Conservation (phyloP, 2,797 vertebrate genomes). For the Odontamblyopus lacepedii region DNA sequence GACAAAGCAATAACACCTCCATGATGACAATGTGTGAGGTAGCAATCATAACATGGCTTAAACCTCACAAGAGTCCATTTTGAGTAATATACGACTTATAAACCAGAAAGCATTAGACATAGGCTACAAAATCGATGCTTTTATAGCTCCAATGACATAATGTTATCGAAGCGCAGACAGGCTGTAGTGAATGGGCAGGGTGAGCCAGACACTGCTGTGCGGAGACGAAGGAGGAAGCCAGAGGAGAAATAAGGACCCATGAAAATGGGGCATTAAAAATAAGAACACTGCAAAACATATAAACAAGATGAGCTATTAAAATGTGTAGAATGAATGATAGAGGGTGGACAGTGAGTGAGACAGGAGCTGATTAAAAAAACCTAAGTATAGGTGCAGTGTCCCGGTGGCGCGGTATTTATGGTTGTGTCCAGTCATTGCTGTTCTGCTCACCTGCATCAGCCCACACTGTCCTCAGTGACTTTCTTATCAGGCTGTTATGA, state of each 20-base stretch:
- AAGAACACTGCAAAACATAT: neutral
- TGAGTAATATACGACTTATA: too few relatives aligned
- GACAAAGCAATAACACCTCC: too few relatives aligned
- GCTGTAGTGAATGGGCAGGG: neutral
- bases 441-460: conserved; percentile 26
- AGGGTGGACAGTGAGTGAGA: neutral
- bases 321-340: neutral
- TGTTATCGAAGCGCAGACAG: conserved; percentile 24
- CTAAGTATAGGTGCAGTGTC: conserved; percentile 14
- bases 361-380: conserved; percentile 15
- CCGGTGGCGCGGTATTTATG: conserved; percentile 45
- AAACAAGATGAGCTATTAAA: neutral
- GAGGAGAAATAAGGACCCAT: conserved; percentile 3
- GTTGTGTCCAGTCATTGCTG: conserved; percentile 34
- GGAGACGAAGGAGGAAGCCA: neutral
- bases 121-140: conserved; percentile 16
- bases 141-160: conserved; percentile 10
- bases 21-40: too few relatives aligned
- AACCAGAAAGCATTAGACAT: conserved; percentile 8
- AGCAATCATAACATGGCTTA: too few relatives aligned
- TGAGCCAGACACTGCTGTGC: conserved; percentile 16
- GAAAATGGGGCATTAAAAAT: neutral
- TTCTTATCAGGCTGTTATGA: conserved; percentile 9
- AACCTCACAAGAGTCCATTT: too few relatives aligned
- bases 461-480: conserved; percentile 31